Evolutionary conservation across 2,888 invertebrate genomes (phyloP).

Genomic region (Epinotia bilunana): DNA sequence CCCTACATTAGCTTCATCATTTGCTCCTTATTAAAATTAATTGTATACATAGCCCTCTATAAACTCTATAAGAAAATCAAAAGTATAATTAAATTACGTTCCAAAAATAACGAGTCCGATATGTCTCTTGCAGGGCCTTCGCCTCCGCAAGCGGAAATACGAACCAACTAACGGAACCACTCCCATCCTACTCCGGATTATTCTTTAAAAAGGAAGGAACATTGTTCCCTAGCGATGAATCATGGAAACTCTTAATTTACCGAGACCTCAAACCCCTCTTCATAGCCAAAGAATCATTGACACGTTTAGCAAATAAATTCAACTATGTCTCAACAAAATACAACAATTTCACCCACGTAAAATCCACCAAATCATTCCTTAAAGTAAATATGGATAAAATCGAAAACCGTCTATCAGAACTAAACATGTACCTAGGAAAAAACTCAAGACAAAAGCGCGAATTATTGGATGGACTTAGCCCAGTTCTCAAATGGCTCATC

Average conservation of each 20-base stretch:
- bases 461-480: slow-evolving; percentile 52
- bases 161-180: slow-evolving; percentile 26
- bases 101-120: slow-evolving; percentile 8
- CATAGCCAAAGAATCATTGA: slow-evolving; percentile 47
- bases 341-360: slow-evolving; percentile 40
- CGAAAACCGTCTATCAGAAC: slow-evolving; percentile 47
- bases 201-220: slow-evolving; percentile 47
- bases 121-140: slow-evolving; percentile 31
- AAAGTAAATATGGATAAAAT: slow-evolving; percentile 47
- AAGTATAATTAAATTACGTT: background rate
- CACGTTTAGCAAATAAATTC: slow-evolving; percentile 46
- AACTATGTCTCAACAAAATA: slow-evolving; percentile 40
- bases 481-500: slow-evolving; percentile 53
- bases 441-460: slow-evolving; percentile 51
- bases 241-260: slow-evolving; percentile 51
- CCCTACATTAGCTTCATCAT: slow-evolving; percentile 47
- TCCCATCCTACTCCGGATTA: slow-evolving; percentile 48
- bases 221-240: slow-evolving; percentile 45
- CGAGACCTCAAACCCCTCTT: slow-evolving; percentile 49
- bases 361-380: slow-evolving; percentile 44
- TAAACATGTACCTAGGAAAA: slow-evolving; percentile 47
- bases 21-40: slow-evolving; percentile 45
- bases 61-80: background rate
- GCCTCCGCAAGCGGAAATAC: slow-evolving; percentile 9
- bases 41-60: slow-evolving; percentile 31